Conservation (phyloP, 2,888 invertebrate species). For the Ophion slaviceki region DNA sequence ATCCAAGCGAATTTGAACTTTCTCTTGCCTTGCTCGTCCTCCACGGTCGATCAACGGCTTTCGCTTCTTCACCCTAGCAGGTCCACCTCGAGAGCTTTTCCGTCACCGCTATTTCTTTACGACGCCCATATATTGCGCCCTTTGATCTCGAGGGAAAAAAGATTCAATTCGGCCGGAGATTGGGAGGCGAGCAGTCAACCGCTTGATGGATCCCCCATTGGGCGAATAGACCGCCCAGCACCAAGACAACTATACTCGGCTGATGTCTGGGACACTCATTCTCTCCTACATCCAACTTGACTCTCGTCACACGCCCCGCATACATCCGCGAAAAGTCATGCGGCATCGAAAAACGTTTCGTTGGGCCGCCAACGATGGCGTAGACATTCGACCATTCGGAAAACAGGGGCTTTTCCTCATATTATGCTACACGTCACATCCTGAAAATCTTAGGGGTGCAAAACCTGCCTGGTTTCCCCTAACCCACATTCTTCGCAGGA, state of each 20-base stretch:
- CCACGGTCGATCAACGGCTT: conserved; percentile 27
- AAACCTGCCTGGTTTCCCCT: neutral
- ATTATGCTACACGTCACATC: conserved; percentile 12
- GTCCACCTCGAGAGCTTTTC: conserved; percentile 27
- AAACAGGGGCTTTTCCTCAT: conserved; percentile 12
- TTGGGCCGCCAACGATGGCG: conserved; percentile 27
- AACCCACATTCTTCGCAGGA: conserved; percentile 29
- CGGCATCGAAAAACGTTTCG: conserved; percentile 54
- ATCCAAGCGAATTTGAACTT: neutral
- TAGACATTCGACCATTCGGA: conserved; percentile 31
- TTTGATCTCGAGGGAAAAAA: conserved; percentile 75
- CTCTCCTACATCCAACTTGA: conserved; percentile 6
- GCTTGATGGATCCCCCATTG: conserved; percentile 56
- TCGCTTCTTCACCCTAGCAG: conserved; percentile 23
- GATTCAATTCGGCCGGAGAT: conserved; percentile 81
- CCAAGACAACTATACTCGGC: conserved; percentile 22
- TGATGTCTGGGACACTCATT: conserved; percentile 22
- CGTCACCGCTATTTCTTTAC: conserved; percentile 37
- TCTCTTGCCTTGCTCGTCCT: neutral
- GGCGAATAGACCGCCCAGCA: conserved; percentile 36
- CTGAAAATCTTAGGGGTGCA: neutral
- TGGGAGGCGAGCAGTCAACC: conserved; percentile 78
- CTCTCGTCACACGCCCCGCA: conserved; percentile 3
- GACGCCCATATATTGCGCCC: conserved; percentile 58
- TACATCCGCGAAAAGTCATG: conserved; percentile 1